Evolutionary conservation across 1,140 invertebrate genomes (phyloP).

Genomic region (Rhyzopertha dominica): DNA sequence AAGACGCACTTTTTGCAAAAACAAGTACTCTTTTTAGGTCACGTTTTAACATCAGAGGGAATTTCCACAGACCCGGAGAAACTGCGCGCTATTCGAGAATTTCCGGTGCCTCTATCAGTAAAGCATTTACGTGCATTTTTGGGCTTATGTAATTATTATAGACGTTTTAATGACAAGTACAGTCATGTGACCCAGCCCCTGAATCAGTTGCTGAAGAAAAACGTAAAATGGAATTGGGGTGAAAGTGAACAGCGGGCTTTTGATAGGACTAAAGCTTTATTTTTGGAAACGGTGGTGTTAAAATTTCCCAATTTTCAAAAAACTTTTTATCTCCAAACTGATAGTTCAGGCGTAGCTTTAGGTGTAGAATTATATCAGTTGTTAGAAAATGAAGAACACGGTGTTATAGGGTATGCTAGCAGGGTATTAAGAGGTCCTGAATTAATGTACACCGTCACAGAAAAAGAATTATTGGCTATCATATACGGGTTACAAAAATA

Average conservation of each 20-base stretch:
- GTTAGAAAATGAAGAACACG: constrained; percentile 13
- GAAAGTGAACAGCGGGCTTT: constrained; percentile 5
- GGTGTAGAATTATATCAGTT: constrained; percentile 28
- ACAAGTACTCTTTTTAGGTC: constrained; percentile 32
- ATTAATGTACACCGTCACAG: constrained; percentile 31
- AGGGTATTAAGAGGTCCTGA: constrained; percentile 21
- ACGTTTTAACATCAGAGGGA: constrained; percentile 34
- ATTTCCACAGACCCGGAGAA: constrained; percentile 36
- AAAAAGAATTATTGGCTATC: constrained; percentile 40
- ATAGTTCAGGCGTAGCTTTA: constrained; percentile 26
- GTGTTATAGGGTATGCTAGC: constrained; percentile 25
- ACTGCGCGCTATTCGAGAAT: constrained; percentile 29
- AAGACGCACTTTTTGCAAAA: constrained; percentile 33
- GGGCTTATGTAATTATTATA: constrained; percentile 41
- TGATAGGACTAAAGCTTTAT: constrained; percentile 11
- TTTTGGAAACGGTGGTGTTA: constrained; percentile 26
- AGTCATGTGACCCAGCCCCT: constrained; percentile 24
- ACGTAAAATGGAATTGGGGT: constrained; percentile 10
- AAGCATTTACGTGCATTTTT: constrained; percentile 40
- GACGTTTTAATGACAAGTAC: constrained; percentile 34
- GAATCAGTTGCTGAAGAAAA: constrained; percentile 31
- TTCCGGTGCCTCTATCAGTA: constrained; percentile 34
- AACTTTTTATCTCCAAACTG: constrained; percentile 32
- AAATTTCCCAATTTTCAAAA: constrained; percentile 26
- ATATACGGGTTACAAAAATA: constrained; percentile 38